These are phyloP conservation scores for Hyles lineata DNA, from an alignment of 2,888 invertebrate genomes.

Conservation along the genomic window DNA sequence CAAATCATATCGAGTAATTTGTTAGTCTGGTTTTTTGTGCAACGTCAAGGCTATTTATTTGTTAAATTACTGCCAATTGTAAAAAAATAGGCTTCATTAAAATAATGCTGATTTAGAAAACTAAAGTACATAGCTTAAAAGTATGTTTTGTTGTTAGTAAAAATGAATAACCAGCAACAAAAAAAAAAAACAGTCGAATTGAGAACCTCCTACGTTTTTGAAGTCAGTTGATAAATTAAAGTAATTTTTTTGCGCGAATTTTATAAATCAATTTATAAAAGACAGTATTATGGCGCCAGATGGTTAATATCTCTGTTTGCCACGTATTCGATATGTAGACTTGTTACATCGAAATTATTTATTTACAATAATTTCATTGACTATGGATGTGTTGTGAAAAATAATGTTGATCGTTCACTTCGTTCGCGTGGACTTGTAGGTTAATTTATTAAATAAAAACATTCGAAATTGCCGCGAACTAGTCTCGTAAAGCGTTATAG, in stretches of 20 bases:
- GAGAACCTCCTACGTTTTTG: no score
- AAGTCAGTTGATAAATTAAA: no score
- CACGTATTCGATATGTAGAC: not conserved
- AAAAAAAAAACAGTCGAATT: no score
- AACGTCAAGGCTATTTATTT: no score
- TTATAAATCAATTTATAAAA: not conserved
- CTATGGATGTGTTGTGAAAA: not conserved
- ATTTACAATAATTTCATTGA: not conserved
- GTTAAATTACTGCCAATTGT: no score
- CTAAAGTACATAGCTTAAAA: no score
- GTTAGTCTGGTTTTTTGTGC: no score
- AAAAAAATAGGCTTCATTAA: no score
- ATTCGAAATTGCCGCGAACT: constrained; percentile 17
- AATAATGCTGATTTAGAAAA: no score
- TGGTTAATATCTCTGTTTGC: not conserved
- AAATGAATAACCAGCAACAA: no score
- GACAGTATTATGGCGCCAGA: not conserved
- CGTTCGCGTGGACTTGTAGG: constrained; percentile 6
- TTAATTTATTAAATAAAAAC: constrained; percentile 1
- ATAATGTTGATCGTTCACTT: not conserved
- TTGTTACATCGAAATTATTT: constrained; percentile 3
- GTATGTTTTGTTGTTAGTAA: no score
- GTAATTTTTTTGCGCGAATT: not conserved
- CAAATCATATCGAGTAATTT: not conserved
- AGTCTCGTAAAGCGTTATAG: constrained; percentile 18